Conservation (phyloP, 2,113 vertebrate genomes). For the Chaetodon trifascialis region DNA sequence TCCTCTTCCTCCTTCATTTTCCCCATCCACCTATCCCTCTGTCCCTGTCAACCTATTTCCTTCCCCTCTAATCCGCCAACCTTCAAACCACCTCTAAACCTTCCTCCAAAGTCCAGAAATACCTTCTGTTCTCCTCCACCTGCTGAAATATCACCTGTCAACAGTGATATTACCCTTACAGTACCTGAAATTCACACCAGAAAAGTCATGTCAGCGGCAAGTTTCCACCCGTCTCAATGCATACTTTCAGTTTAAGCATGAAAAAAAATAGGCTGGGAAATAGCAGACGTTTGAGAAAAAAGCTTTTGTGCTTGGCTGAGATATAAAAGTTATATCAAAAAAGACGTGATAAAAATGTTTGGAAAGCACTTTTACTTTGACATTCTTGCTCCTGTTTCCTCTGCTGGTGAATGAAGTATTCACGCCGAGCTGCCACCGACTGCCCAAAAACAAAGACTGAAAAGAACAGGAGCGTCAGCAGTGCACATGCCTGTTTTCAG, state of each 20-base stretch:
- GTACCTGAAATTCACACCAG: conserved; percentile 26
- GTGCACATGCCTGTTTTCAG: not conserved
- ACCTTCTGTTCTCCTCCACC: conserved; percentile 26
- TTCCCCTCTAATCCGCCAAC: conserved; percentile 62
- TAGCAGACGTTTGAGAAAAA: not conserved
- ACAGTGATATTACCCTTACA: not conserved
- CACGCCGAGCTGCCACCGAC: conserved; percentile 3
- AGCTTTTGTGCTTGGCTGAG: not conserved
- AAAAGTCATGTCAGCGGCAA: not conserved
- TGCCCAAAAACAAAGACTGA: not conserved
- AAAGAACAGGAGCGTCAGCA: not conserved
- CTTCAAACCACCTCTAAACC: conserved; percentile 63
- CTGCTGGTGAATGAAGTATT: not conserved
- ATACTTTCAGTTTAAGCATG: not conserved
- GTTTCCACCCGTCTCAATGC: not conserved
- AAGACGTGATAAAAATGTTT: not conserved
- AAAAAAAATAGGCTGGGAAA: not conserved
- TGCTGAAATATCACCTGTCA: conserved; percentile 43
- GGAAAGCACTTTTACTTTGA: not conserved
- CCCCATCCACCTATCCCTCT: conserved; percentile 17
- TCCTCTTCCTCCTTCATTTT: not conserved
- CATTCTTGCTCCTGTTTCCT: not conserved
- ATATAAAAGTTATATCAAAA: not conserved
- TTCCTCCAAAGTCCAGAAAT: conserved; percentile 40
- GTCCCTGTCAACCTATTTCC: conserved; percentile 54